These are phyloP conservation scores for Echinometra lucunter DNA, from an alignment of 53 echinoderm and acorn worm species.

Conservation along the genomic window DNA sequence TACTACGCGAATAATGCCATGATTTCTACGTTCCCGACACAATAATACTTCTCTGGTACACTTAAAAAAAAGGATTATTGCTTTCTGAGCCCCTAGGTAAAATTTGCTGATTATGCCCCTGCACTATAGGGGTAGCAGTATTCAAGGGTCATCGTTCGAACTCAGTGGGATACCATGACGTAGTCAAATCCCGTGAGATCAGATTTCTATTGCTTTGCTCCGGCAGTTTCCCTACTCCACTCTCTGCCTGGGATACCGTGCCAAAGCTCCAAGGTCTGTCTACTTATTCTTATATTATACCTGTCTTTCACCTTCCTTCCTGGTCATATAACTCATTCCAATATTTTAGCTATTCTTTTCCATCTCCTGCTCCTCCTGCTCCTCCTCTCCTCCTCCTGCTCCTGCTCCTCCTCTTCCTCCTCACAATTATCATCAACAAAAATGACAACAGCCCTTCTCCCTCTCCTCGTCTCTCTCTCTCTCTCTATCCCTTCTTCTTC, in stretches of 20 bases:
- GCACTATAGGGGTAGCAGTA: neutral
- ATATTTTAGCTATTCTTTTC: neutral
- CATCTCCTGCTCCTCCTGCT: neutral
- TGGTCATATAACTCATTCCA: neutral
- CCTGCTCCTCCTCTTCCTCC: neutral
- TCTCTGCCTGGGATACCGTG: neutral
- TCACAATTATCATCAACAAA: neutral
- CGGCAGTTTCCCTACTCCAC: neutral
- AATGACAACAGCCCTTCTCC: neutral
- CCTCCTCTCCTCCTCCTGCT: neutral
- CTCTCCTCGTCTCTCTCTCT: too few relatives aligned
- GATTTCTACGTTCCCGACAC: too few relatives aligned
- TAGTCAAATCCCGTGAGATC: neutral
- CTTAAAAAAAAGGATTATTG: too few relatives aligned
- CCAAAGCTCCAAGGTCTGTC: too few relatives aligned
- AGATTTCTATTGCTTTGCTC: slow-evolving; percentile 12
- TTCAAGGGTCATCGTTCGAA: neutral
- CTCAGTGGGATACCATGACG: slow-evolving; percentile 11
- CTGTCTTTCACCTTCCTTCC: neutral
- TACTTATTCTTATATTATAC: neutral
- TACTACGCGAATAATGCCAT: too few relatives aligned
- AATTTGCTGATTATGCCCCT: too few relatives aligned
- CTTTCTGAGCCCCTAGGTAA: too few relatives aligned
- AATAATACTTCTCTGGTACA: too few relatives aligned
- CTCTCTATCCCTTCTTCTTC: neutral